A percentile compares a stretch with the other conserved stretches of the same genome.
Conservation (phyloP, 1,140 invertebrate species). For the Drosophila sulfurigaster region DNA sequence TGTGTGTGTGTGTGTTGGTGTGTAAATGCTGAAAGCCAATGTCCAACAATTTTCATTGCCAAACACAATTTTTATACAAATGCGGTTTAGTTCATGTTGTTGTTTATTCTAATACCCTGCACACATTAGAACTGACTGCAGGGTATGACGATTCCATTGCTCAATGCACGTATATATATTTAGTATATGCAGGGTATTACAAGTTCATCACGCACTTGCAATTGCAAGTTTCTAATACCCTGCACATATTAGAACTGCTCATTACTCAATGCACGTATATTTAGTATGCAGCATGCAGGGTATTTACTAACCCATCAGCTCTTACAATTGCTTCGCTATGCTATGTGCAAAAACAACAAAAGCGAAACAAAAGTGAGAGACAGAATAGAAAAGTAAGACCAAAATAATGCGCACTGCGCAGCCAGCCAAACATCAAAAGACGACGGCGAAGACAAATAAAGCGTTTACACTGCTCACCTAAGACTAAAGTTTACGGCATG, state of each 20-base stretch:
- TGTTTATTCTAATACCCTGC: conserved; percentile 20
- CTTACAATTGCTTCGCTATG: not conserved
- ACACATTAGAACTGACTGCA: not conserved
- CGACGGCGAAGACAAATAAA: not conserved
- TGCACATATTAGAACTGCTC: no score
- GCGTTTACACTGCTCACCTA: no score
- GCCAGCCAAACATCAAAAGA: conserved; percentile 41
- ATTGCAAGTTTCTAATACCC: no score
- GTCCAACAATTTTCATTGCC: conserved; percentile 74
- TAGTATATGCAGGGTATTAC: no score
- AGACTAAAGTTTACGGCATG: no score
- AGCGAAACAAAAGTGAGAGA: not conserved
- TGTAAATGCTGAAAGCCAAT: conserved; percentile 40
- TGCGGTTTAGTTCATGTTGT: conserved; percentile 43
- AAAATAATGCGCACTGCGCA: conserved; percentile 46
- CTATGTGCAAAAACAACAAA: conserved; percentile 48
- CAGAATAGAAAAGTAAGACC: conserved; percentile 20
- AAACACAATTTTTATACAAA: conserved; percentile 69
- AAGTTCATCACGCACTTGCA: no score
- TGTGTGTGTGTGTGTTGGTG: conserved; percentile 10
- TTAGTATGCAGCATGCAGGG: not conserved
- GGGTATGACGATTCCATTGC: not conserved
- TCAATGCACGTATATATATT: no score
- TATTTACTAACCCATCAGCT: not conserved
- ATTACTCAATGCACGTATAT: no score